These are phyloP conservation scores for Armadillidium nasatum DNA, from an alignment of 1,140 invertebrate genomes.

Conservation along the genomic window DNA sequence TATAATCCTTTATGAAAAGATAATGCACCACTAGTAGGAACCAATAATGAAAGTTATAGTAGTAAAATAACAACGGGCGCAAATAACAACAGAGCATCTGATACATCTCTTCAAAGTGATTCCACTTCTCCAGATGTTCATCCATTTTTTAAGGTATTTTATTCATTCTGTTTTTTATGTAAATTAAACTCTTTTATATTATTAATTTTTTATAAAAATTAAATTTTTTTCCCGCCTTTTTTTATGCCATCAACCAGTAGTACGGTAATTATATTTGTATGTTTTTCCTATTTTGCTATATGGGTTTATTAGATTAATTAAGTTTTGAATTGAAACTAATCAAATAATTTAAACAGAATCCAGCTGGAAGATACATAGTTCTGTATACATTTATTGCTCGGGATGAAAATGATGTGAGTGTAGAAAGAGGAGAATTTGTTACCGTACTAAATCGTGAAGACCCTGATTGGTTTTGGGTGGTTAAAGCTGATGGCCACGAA, in stretches of 20 bases:
- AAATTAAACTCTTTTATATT: too few species aligned
- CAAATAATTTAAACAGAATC: constrained; percentile 56
- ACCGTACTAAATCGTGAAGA: constrained; percentile 74
- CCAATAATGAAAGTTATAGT: constrained; percentile 61
- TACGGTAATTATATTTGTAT: not conserved
- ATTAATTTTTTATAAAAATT: too few species aligned
- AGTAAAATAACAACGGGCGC: constrained; percentile 54
- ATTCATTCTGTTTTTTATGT: too few species aligned
- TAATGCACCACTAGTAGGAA: constrained; percentile 49
- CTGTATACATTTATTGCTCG: constrained; percentile 86
- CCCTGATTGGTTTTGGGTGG: constrained; percentile 73
- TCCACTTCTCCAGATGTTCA: constrained; percentile 61
- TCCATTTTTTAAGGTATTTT: constrained; percentile 73
- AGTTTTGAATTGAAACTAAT: too few species aligned
- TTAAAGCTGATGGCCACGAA: constrained; percentile 83
- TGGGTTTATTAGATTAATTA: too few species aligned
- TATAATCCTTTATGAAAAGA: constrained; percentile 19
- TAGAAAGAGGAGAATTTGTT: constrained; percentile 88
- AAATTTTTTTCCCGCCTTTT: not conserved
- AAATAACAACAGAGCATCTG: constrained; percentile 46
- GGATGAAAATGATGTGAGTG: constrained; percentile 90
- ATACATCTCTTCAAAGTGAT: constrained; percentile 38
- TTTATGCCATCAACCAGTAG: not conserved
- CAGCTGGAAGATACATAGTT: constrained; percentile 82
- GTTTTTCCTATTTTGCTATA: not conserved